A percentile compares a stretch with the other conserved stretches of the same genome.
phyloP scores from a whole-genome alignment of 2,797 vertebrate genomes.

The Rhodeus uyekii region DNA sequence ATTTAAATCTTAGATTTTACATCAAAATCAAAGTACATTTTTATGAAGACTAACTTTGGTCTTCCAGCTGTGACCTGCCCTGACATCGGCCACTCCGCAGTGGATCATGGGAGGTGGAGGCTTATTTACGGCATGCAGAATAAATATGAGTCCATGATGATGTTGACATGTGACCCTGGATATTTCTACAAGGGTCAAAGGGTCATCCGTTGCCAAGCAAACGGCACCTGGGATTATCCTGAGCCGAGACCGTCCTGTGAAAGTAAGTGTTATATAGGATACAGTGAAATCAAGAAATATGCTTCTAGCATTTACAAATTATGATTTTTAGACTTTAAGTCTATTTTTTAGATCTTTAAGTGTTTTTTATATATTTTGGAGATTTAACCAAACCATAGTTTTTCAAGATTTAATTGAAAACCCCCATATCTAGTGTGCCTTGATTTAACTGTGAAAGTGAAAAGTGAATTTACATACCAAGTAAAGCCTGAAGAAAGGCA shows the following conservation, averaged over 20 bases:
- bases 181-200: conserved; percentile 94
- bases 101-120: conserved; percentile 94
- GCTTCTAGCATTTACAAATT: background rate
- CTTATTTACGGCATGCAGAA: conserved; percentile 93
- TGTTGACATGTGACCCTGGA: conserved; percentile 95
- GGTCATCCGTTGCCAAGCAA: conserved; percentile 91
- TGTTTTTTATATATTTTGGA: too few species aligned
- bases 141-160: conserved; percentile 92
- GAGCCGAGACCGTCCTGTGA: conserved; percentile 87
- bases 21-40: background rate
- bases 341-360: too few species aligned
- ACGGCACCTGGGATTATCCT: conserved; percentile 91
- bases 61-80: conserved; percentile 87
- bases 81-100: conserved; percentile 85
- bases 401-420: background rate
- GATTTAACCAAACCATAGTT: too few species aligned
- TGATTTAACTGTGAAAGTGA: conserved; percentile 3
- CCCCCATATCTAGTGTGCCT: background rate
- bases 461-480: background rate
- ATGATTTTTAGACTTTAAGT: too few species aligned
- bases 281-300: background rate
- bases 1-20: background rate
- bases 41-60: background rate
- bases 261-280: conserved; percentile 78
- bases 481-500: background rate